Evolutionary conservation across 2,888 invertebrate species (phyloP), one percentile per base, ranked within the genome.

Genomic region (Xanthia togata): DNA sequence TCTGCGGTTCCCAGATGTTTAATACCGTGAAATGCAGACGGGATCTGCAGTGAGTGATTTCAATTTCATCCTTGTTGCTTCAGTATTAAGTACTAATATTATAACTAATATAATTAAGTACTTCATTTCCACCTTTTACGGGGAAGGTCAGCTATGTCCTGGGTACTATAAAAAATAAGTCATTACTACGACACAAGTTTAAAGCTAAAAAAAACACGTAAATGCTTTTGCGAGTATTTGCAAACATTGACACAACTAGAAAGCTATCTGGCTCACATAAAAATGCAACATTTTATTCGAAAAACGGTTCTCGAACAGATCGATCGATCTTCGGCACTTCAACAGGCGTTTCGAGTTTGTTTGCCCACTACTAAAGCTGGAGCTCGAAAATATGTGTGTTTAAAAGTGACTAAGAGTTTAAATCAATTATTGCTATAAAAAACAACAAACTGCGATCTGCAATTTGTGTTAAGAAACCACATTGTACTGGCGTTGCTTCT

Each of bases 211-310:
- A 26, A 87, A 78, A 82, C 81, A 86, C 41, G 75, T 69, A 74
- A 84, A 86, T 73, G 79, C 87, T 88, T 84, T 84, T 73, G 55
- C 78, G 44, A 72, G 63, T 47, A 41, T 73, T 62, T 41, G 68
- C 83, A 86, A 88, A 87, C 71, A 83, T 88, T 87, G 76, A 80
- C 88, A 79, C 78, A 64, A 81, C 77, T 80, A 80, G 74, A 88
- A 80, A 65, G 68, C 76, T 76, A 70, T 78, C 53, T 31, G 35
- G 11, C 44, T 79, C 71, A 73, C 73, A 79, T 82, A 88, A 80
- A 87, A 87, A 86, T 88, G 84, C 80, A 82, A 88, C 81, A 82
- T 84, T 87, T 86, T 81, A 78, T 75, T 44, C 65, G 75, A 53
- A 63, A 70, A 78, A 63, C 57, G 55, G 38, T 57, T 70, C 60